phyloP scores from a whole-genome alignment of 2,888 invertebrate genomes.

The Augiades crinisus region DNA sequence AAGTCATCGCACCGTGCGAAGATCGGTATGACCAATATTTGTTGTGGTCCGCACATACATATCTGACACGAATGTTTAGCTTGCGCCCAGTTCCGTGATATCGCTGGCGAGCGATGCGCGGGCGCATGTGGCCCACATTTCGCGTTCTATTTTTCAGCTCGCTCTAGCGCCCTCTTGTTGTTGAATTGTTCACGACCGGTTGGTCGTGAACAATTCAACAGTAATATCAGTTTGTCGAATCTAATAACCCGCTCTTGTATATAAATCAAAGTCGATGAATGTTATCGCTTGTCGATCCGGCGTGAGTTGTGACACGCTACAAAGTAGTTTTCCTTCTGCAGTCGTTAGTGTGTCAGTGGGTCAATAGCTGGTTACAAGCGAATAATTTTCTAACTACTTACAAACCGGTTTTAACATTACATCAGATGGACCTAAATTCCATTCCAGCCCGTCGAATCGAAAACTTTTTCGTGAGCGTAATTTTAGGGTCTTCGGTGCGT shows the following conservation, averaged over 20 bases:
- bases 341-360: conserved; percentile 69
- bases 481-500: conserved; percentile 7
- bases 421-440: conserved; percentile 36
- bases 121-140: conserved; percentile 70
- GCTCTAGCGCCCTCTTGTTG: conserved; percentile 65
- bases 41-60: neutral
- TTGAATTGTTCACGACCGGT: too few species aligned
- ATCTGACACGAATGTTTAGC: neutral
- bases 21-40: neutral
- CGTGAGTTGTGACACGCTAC: conserved; percentile 51
- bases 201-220: too few species aligned
- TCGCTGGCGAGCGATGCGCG: conserved; percentile 44
- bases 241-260: too few species aligned
- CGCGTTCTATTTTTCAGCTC: conserved; percentile 68
- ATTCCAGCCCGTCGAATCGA: conserved; percentile 3
- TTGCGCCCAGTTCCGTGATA: conserved; percentile 19
- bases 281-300: conserved; percentile 3
- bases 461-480: conserved; percentile 18
- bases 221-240: too few species aligned
- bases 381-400: conserved; percentile 63
- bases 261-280: neutral
- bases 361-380: conserved; percentile 71
- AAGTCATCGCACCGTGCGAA: neutral
- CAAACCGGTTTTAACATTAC: conserved; percentile 55
- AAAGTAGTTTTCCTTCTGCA: conserved; percentile 68